Evolutionary conservation across 2,888 invertebrate genomes (phyloP).

Genomic region (Julus scandinavius): DNA sequence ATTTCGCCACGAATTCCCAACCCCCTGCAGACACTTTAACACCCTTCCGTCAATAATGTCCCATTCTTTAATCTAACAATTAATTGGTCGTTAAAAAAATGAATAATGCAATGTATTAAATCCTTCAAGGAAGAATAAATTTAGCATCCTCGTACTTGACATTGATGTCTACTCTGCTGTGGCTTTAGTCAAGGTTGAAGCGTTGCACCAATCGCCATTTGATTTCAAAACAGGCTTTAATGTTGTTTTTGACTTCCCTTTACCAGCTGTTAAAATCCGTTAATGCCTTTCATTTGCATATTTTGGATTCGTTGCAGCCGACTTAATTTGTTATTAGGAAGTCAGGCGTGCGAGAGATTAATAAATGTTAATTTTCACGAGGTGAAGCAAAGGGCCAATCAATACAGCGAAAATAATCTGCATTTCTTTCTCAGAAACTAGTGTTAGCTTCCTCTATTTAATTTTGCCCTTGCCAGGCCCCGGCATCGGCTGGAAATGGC

Average conservation of each 20-base stretch:
- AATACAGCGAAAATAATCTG: not conserved
- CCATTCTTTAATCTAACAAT: not conserved
- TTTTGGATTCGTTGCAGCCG: no score
- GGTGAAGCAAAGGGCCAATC: not conserved
- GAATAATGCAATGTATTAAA: not conserved
- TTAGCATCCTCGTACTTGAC: not conserved
- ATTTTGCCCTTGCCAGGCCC: not conserved
- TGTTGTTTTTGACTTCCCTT: not conserved
- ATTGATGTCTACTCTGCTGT: not conserved
- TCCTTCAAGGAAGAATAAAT: not conserved
- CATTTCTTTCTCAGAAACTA: not conserved
- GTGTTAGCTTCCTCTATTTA: not conserved
- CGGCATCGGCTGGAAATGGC: not conserved
- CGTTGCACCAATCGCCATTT: not conserved
- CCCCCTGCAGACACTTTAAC: not conserved
- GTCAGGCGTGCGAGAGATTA: no score
- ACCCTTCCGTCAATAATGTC: not conserved
- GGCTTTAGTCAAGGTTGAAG: conserved; percentile 23
- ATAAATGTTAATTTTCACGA: no score
- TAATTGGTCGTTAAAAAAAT: not conserved
- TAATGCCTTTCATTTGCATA: no score
- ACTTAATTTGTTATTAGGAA: no score
- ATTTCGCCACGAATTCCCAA: not conserved
- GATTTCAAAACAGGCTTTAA: not conserved
- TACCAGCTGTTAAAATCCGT: not conserved